These are phyloP conservation scores for Agrochola lota DNA, from an alignment of 2,888 invertebrate genomes.

Conservation along the genomic window DNA sequence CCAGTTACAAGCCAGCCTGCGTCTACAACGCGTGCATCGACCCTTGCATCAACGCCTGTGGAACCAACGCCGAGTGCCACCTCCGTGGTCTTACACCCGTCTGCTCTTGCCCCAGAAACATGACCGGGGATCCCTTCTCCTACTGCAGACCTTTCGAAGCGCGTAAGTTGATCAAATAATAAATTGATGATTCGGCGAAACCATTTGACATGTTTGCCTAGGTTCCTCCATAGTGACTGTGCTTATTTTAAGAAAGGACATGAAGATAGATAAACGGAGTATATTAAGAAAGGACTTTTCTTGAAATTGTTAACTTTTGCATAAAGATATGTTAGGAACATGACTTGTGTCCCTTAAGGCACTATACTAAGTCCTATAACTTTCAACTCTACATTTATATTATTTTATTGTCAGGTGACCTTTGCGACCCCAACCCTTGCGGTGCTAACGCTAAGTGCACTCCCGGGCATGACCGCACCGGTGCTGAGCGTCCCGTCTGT, in stretches of 20 bases:
- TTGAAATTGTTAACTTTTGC: not conserved
- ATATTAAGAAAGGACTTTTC: not conserved
- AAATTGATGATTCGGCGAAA: not conserved
- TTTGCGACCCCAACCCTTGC: constrained; percentile 97
- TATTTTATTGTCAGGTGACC: constrained; percentile 91
- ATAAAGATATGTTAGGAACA: not conserved
- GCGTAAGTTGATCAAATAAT: constrained; percentile 86
- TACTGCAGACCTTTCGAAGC: constrained; percentile 95
- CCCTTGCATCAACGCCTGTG: constrained; percentile 95
- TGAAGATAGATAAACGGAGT: not conserved
- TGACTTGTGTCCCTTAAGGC: constrained; percentile 35
- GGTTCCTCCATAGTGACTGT: not conserved
- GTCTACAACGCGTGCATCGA: constrained; percentile 95
- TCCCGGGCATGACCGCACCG: constrained; percentile 95
- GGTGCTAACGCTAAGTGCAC: constrained; percentile 94
- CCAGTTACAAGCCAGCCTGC: constrained; percentile 94
- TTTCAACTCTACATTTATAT: not conserved
- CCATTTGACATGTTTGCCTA: constrained; percentile 27
- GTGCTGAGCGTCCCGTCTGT: constrained; percentile 96
- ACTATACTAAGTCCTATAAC: constrained; percentile 7
- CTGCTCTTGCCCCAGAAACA: constrained; percentile 96
- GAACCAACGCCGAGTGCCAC: constrained; percentile 94
- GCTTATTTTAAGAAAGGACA: not conserved
- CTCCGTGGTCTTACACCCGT: constrained; percentile 95
- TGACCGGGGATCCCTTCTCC: constrained; percentile 96